A percentile compares a stretch with the other conserved stretches of the same genome.
phyloP scores from a whole-genome alignment of 1,140 invertebrate genomes.

The Archivesica marissinica region DNA sequence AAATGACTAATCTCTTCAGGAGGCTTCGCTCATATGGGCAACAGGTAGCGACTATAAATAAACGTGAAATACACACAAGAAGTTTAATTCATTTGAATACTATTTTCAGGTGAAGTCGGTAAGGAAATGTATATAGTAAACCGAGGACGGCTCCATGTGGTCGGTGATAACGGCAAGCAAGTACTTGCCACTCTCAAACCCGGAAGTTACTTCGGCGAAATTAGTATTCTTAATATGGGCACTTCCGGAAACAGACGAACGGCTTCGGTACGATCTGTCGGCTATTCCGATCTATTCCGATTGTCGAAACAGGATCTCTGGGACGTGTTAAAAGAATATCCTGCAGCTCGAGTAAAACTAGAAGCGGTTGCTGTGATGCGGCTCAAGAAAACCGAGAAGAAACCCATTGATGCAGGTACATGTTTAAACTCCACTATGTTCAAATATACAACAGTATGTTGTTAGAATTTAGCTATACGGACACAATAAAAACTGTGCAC shows the following conservation, averaged over 20 bases:
- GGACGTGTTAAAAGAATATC: conserved; percentile 99
- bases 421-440: background rate
- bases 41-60: too few relatives aligned
- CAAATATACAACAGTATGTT: too few relatives aligned
- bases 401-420: conserved; percentile 80
- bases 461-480: too few relatives aligned
- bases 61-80: background rate
- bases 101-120: conserved; percentile 94
- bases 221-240: conserved; percentile 99
- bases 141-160: conserved; percentile 96
- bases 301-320: conserved; percentile 99
- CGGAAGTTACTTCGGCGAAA: conserved; percentile 99
- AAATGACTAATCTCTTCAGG: too few relatives aligned
- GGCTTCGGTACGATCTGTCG: conserved; percentile 94
- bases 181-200: conserved; percentile 94
- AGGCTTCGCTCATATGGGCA: too few relatives aligned
- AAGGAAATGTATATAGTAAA: conserved; percentile 99
- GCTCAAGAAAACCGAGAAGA: conserved; percentile 86
- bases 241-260: conserved; percentile 96
- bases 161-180: conserved; percentile 96
- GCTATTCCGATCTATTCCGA: conserved; percentile 99
- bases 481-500: too few relatives aligned
- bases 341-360: conserved; percentile 96
- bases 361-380: conserved; percentile 98
- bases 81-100: background rate